Percentiles rank a stretch among this genome's conserved stretches.
These are phyloP conservation scores for Stenolophus ochropezus DNA, from an alignment of 2,888 invertebrate species.

Conservation along the genomic window DNA sequence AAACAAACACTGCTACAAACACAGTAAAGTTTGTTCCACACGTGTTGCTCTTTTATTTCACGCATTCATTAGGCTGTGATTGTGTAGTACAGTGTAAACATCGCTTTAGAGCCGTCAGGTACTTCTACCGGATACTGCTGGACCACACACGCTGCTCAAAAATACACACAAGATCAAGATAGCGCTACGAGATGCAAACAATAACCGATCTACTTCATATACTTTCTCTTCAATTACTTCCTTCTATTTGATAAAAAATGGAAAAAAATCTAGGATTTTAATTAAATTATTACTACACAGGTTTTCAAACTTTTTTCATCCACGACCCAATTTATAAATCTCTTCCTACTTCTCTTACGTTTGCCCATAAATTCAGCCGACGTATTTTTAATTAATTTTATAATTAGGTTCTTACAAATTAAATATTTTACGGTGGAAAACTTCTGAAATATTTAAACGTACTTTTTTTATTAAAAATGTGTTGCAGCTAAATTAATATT, in stretches of 20 bases:
- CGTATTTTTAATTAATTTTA: slow-evolving; percentile 41
- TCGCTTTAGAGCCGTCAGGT: slow-evolving; percentile 33
- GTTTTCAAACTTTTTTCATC: slow-evolving; percentile 31
- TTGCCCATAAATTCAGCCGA: slow-evolving; percentile 16
- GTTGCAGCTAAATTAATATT: neutral
- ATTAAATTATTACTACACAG: slow-evolving; percentile 25
- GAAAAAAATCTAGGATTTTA: slow-evolving; percentile 13
- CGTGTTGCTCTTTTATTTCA: slow-evolving; percentile 34
- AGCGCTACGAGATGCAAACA: slow-evolving; percentile 1
- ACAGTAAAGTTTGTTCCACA: slow-evolving; percentile 21
- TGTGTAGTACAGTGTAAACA: slow-evolving; percentile 49
- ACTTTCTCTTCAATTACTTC: slow-evolving; percentile 44
- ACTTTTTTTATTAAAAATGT: neutral
- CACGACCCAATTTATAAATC: slow-evolving; percentile 23
- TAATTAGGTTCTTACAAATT: slow-evolving; percentile 41
- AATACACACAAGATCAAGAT: slow-evolving; percentile 31
- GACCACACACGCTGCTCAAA: slow-evolving; percentile 48
- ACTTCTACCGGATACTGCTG: slow-evolving; percentile 51
- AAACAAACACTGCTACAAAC: neutral
- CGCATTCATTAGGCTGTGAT: slow-evolving; percentile 45
- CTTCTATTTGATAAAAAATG: neutral
- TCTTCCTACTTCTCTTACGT: slow-evolving; percentile 1
- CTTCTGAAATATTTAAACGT: neutral
- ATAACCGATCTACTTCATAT: neutral
- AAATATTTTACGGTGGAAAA: slow-evolving; percentile 6